phyloP scores from a whole-genome alignment of 2,888 invertebrate species.

The Eupithecia pulchellata region DNA sequence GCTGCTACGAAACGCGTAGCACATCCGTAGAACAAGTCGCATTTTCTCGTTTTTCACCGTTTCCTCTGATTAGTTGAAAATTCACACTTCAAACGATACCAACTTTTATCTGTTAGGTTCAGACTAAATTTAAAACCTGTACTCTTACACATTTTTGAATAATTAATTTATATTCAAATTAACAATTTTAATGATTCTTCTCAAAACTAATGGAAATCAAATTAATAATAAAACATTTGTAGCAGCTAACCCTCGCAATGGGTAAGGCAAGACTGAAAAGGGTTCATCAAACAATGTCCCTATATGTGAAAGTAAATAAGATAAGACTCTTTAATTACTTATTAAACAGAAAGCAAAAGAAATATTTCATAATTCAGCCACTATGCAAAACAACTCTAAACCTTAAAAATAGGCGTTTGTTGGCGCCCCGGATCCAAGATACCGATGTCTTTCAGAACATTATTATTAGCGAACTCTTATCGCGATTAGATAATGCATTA shows the following conservation, averaged over 20 bases:
- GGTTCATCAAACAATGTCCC: conserved; percentile 2
- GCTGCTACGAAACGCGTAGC: conserved; percentile 59
- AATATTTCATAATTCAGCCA: not conserved
- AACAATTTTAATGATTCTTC: not conserved
- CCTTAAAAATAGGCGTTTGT: not conserved
- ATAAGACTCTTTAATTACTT: not conserved
- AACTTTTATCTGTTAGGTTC: not conserved
- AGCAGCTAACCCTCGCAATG: not conserved
- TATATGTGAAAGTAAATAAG: not conserved
- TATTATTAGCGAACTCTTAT: not conserved
- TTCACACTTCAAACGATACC: not conserved
- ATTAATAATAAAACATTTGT: not conserved
- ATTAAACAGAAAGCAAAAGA: not conserved
- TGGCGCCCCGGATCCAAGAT: not conserved
- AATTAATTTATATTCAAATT: not conserved
- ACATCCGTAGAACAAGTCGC: conserved; percentile 63
- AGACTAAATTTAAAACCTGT: not conserved
- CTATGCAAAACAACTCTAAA: not conserved
- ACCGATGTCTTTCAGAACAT: not conserved
- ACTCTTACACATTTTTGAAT: not conserved
- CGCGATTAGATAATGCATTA: not conserved
- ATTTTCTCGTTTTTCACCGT: conserved; percentile 37
- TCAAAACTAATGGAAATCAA: not conserved
- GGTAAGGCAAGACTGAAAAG: not conserved
- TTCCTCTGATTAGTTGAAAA: not conserved